phyloP scores from a whole-genome alignment of 2,888 invertebrate species.

The Drosophila testacea region DNA sequence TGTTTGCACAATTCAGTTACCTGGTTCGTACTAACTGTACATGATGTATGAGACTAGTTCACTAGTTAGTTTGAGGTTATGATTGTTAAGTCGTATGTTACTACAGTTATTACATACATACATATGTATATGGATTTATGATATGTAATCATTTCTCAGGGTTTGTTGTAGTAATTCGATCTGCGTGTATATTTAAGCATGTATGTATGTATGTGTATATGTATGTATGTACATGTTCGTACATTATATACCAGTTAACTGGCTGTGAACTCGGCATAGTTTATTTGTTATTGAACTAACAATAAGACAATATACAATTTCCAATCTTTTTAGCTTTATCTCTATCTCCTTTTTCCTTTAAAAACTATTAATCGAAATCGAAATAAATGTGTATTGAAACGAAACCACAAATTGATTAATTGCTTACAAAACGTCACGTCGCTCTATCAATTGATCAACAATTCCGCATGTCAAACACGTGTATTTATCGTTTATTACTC shows the following conservation, averaged over 20 bases:
- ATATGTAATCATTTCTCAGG: conserved; percentile 37
- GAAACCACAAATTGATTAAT: conserved; percentile 33
- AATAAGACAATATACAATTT: neutral
- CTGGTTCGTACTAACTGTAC: conserved; percentile 16
- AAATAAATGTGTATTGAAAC: conserved; percentile 46
- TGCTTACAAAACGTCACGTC: conserved; percentile 18
- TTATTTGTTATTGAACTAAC: neutral
- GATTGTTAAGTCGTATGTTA: conserved; percentile 8
- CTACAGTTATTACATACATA: conserved; percentile 2
- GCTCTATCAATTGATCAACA: neutral
- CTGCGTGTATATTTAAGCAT: neutral
- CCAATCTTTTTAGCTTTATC: conserved; percentile 2
- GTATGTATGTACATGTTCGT: neutral
- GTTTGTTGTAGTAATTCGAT: conserved; percentile 14
- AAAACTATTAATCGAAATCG: conserved; percentile 24
- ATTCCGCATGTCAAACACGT: conserved; percentile 25
- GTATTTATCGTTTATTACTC: conserved; percentile 2
- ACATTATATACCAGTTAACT: conserved; percentile 12
- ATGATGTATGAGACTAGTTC: conserved; percentile 21
- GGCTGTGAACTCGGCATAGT: conserved; percentile 19
- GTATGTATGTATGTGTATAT: neutral
- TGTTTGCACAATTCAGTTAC: conserved; percentile 21
- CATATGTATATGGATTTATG: neutral
- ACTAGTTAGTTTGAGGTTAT: conserved; percentile 1
- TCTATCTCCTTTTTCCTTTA: conserved; percentile 2